A percentile compares a stretch with the other conserved stretches of the same genome.
phyloP scores from a whole-genome alignment of 2,797 vertebrate genomes.

The Brachymystax lenok region DNA sequence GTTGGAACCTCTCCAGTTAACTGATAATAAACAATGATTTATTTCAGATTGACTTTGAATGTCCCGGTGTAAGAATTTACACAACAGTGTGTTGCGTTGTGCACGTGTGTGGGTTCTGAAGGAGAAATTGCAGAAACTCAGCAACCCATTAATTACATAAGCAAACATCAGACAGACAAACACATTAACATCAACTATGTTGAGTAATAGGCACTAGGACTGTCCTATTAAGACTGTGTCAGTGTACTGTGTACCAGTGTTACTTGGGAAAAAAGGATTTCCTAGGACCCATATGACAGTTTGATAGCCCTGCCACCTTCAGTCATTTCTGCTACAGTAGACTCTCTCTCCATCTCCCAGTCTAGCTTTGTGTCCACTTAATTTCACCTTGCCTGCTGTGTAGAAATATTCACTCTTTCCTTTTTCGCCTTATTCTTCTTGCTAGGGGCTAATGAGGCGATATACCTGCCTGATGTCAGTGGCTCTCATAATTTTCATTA shows the following conservation, averaged over 20 bases:
- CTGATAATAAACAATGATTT: too few relatives aligned
- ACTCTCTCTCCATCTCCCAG: not conserved
- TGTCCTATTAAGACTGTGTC: not conserved
- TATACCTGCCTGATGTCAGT: not conserved
- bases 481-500: not conserved
- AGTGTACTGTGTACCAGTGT: not conserved
- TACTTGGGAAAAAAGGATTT: not conserved
- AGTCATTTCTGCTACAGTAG: not conserved
- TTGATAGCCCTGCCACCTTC: not conserved
- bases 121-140: not conserved
- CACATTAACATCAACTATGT: not conserved
- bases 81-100: not conserved
- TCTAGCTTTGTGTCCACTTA: not conserved
- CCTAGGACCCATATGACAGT: not conserved
- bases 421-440: not conserved
- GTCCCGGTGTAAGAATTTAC: too few relatives aligned
- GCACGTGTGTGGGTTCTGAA: not conserved
- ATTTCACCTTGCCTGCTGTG: not conserved
- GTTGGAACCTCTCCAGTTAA: too few relatives aligned
- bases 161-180: not conserved
- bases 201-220: not conserved
- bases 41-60: too few relatives aligned
- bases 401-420: not conserved
- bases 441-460: not conserved
- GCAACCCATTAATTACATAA: conserved; percentile 4